Conservation (phyloP, 2,888 invertebrate genomes). For the Lasioglossum vierecki region DNA sequence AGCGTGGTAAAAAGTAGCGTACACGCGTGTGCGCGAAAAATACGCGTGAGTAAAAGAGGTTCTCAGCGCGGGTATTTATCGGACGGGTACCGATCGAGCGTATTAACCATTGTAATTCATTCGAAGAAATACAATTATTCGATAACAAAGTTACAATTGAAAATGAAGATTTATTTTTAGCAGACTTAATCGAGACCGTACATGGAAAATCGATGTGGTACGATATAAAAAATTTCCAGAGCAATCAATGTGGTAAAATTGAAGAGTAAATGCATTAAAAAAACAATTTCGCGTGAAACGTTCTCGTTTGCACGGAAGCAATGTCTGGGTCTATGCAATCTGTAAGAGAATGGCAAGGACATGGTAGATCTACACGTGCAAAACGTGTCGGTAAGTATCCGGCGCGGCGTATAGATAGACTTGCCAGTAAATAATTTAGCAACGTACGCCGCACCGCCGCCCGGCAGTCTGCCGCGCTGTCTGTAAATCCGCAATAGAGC, state of each 20-base stretch:
- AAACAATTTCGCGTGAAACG: neutral
- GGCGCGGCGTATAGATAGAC: conserved; percentile 73
- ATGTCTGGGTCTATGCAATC: conserved; percentile 18
- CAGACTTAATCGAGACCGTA: neutral
- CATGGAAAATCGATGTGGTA: neutral
- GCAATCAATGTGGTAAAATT: neutral
- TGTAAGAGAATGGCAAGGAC: conserved; percentile 50
- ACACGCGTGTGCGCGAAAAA: neutral
- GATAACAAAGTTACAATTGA: neutral
- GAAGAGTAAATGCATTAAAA: neutral
- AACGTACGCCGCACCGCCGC: conserved; percentile 71
- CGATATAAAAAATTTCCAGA: neutral
- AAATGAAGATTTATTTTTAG: neutral
- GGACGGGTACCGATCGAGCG: neutral
- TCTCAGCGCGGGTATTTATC: neutral
- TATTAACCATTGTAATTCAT: neutral
- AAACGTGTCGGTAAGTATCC: conserved; percentile 71
- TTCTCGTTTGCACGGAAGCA: neutral
- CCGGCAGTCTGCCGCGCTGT: conserved; percentile 82
- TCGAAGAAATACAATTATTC: neutral
- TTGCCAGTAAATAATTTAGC: conserved; percentile 81
- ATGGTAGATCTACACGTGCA: conserved; percentile 62
- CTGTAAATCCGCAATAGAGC: conserved; percentile 68
- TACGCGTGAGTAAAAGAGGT: neutral
- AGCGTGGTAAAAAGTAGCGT: neutral